phyloP scores from a whole-genome alignment of 2,113 vertebrate genomes.

The Tachuris rubrigastra region DNA sequence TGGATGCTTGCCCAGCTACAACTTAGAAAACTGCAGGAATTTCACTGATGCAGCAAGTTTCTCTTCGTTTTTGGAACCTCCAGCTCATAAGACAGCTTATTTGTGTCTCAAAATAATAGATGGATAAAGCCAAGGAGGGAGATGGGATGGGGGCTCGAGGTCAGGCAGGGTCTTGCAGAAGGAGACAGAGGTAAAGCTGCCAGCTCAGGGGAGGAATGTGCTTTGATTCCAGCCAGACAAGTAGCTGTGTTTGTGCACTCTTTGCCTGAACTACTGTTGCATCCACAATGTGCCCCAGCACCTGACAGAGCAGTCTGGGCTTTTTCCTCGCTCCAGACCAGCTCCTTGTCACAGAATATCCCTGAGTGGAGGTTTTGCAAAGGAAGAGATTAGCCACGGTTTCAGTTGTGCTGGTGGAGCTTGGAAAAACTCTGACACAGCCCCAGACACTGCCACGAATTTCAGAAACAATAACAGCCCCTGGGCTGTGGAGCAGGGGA shows the following conservation, averaged over 20 bases:
- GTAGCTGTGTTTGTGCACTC: not conserved
- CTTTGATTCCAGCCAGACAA: not conserved
- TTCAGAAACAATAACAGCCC: not conserved
- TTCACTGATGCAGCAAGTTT: constrained; percentile 48
- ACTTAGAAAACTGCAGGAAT: not conserved
- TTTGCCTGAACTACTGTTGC: not conserved
- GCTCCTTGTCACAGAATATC: not conserved
- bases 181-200: not conserved
- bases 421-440: not conserved
- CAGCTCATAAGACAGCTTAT: not conserved
- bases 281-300: not conserved
- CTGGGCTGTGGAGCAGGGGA: not conserved
- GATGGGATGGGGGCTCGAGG: not conserved
- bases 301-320: not conserved
- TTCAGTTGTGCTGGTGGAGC: not conserved
- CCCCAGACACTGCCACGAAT: not conserved
- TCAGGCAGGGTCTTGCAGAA: constrained; percentile 12
- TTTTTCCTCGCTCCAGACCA: not conserved
- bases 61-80: constrained; percentile 7
- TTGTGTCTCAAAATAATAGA: not conserved
- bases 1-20: constrained; percentile 23
- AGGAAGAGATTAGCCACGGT: not conserved
- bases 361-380: not conserved
- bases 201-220: not conserved
- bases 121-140: not conserved